Percentiles rank a stretch among this genome's conserved stretches.
Conservation (phyloP, 2,113 vertebrate genomes). For the Proteles cristata region DNA sequence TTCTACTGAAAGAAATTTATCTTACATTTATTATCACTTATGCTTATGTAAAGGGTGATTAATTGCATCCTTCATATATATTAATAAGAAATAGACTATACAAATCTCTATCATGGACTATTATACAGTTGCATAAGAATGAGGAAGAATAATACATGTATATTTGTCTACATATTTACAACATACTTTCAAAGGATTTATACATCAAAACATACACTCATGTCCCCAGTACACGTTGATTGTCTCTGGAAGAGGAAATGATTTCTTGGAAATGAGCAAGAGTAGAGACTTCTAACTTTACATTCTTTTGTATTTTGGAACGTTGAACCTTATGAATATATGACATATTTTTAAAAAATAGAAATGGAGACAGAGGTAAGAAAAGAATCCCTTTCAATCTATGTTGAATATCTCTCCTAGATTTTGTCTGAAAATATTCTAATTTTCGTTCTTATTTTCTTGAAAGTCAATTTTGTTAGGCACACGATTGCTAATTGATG, state of each 20-base stretch:
- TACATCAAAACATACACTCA: neutral
- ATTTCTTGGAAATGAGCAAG: neutral
- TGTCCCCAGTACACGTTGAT: neutral
- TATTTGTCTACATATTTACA: neutral
- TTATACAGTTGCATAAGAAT: neutral
- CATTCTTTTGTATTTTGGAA: neutral
- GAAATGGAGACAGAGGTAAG: neutral
- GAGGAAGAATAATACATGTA: neutral
- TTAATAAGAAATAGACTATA: neutral
- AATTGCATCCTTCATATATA: neutral
- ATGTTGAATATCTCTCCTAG: neutral
- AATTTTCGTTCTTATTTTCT: neutral
- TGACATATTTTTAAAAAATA: neutral
- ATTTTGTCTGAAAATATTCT: neutral
- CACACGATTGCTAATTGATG: neutral
- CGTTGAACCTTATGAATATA: neutral
- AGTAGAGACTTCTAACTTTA: neutral
- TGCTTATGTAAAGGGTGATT: neutral
- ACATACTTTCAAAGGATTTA: neutral
- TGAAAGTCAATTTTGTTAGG: neutral
- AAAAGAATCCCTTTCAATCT: neutral
- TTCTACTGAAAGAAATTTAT: neutral
- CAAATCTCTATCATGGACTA: neutral
- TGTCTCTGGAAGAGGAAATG: neutral
- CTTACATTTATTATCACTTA: neutral